Conservation (phyloP, 2,113 vertebrate species). For the Menura novaehollandiae region DNA sequence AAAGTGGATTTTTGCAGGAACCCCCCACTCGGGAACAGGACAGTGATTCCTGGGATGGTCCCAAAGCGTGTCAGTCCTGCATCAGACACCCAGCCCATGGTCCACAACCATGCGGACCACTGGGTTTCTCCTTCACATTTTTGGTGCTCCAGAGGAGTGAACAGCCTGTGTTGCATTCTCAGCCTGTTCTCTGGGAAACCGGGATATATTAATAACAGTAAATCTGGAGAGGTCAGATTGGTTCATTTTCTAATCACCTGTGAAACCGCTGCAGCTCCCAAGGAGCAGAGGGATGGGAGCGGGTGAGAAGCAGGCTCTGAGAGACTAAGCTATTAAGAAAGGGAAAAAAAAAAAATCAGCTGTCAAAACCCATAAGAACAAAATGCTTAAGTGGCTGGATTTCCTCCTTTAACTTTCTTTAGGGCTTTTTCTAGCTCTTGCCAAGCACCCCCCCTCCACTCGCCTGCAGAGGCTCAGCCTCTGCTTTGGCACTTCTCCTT, state of each 20-base stretch:
- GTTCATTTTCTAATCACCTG: background rate
- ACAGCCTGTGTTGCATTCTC: background rate
- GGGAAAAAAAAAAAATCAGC: background rate
- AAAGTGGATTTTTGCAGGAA: background rate
- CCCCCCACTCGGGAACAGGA: fast-evolving
- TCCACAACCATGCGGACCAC: background rate
- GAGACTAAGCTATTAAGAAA: background rate
- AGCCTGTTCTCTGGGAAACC: background rate
- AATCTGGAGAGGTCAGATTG: background rate
- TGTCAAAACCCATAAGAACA: background rate
- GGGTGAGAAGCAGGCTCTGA: background rate
- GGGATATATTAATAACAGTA: background rate
- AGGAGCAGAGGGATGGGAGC: background rate
- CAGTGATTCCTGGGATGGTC: background rate
- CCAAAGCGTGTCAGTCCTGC: background rate
- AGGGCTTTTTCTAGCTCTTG: background rate
- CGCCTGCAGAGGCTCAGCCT: background rate
- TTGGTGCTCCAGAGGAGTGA: background rate
- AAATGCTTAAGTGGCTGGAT: background rate
- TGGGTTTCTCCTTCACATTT: fast-evolving
- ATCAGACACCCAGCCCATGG: background rate
- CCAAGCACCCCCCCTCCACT: background rate
- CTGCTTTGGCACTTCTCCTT: background rate
- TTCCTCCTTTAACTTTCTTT: conserved; percentile 20
- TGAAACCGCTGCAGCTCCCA: background rate